Evolutionary conservation across 2,888 invertebrate genomes (phyloP).

Genomic region (Silvanus unidentatus): DNA sequence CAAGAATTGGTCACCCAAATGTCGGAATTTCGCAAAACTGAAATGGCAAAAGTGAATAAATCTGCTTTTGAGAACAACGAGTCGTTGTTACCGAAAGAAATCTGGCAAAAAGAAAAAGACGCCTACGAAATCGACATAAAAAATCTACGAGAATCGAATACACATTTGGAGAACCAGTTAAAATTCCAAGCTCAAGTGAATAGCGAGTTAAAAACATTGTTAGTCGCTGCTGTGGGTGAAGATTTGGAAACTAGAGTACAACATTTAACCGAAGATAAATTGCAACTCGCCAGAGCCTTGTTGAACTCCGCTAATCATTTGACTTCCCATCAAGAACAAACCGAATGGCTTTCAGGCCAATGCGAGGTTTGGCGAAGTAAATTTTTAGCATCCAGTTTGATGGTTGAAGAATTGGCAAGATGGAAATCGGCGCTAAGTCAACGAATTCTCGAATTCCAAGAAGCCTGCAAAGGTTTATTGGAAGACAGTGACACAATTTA

Average conservation of each 20-base stretch:
- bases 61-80: slow-evolving; percentile 45
- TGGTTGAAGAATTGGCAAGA: slow-evolving; percentile 86
- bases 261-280: slow-evolving; percentile 85
- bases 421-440: slow-evolving; percentile 77
- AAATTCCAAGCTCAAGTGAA: slow-evolving; percentile 85
- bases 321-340: slow-evolving; percentile 85
- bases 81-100: slow-evolving; percentile 33
- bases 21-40: slow-evolving; percentile 61
- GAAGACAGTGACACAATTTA: slow-evolving; percentile 64
- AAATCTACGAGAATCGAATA: slow-evolving; percentile 61
- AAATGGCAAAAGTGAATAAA: slow-evolving; percentile 51
- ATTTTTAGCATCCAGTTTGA: slow-evolving; percentile 88
- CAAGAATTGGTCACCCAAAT: slow-evolving; percentile 63
- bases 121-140: slow-evolving; percentile 57
- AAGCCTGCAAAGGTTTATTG: slow-evolving; percentile 61
- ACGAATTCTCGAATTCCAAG: slow-evolving; percentile 63
- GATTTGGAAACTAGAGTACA: slow-evolving; percentile 87
- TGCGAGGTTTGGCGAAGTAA: slow-evolving; percentile 97
- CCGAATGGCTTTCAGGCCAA: slow-evolving; percentile 88
- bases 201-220: slow-evolving; percentile 82
- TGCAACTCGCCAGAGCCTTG: slow-evolving; percentile 78
- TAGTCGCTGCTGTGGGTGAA: slow-evolving; percentile 93
- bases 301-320: slow-evolving; percentile 80
- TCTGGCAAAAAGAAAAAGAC: slow-evolving; percentile 49
- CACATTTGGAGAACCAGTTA: slow-evolving; percentile 70